Evolutionary conservation across 1,140 invertebrate genomes (phyloP), one percentile per base, ranked within the genome.

Genomic region (Bursaphelenchus mucronatus): DNA sequence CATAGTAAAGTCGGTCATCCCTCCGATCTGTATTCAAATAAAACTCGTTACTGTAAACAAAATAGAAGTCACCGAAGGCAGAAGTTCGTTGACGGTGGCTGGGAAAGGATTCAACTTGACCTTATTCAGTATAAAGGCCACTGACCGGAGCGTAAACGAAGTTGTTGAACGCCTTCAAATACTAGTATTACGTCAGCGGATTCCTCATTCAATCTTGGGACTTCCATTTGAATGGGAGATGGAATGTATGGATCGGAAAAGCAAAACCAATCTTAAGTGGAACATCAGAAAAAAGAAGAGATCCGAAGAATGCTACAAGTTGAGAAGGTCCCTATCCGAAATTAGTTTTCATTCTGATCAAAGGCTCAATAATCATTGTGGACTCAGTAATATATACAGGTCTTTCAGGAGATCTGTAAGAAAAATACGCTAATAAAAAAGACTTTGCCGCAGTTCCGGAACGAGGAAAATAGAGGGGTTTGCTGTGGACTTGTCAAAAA

Each of bases 181-280:
- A 30, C 43, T 64, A 11, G 53, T 64, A 10, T 19, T 64, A 7
- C 39, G 63, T 30, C 63, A 64, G 49, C 51, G 63, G 46, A 64
- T 64, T 39, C 53, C 63, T 15, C 43, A 64, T 19, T 41, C 21
- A 57, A 64, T 64, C 19, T 49, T 61, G 41, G n/a, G 30, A 47
- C 41, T 61, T 19, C 58, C 58, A 8, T 47, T 61, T 13, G 58
- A 61, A 49, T 61, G 58, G 58, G 44, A 61, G 50, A 10, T 61
- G 11, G 30, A 46, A 19, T 41, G 43, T 8, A 57, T 10, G 30
- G 51, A 52, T 30, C 21, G 40, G 51, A 52, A 52, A n/a, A 39
- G n/a, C 21, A 51, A 51, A 52, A n/a, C 40, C 9, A 52, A 52
- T 52, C 40, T 21, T 11, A 52, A 52, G 47, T 50, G 17, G 1